These are phyloP conservation scores for Mesorhabditis sp. DNA, from an alignment of 2,888 invertebrate species.

Conservation along the genomic window DNA sequence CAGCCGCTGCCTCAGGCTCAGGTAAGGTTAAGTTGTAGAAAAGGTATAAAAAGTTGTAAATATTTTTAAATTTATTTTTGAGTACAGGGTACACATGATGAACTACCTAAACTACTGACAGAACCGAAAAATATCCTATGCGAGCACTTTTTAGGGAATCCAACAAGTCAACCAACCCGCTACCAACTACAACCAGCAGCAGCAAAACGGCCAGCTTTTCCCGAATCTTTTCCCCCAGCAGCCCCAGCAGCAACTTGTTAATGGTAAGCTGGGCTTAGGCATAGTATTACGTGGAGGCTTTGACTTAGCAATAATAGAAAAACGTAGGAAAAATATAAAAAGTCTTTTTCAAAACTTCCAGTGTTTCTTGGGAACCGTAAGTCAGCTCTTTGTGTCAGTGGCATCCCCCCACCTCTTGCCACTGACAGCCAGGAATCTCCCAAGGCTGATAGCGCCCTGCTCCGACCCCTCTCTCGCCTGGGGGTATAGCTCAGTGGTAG, in stretches of 20 bases:
- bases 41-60: too few species aligned
- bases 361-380: neutral
- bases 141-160: too few species aligned
- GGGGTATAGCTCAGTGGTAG: conserved; percentile 38
- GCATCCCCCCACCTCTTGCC: too few species aligned
- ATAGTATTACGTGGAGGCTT: neutral
- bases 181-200: neutral
- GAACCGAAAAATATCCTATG: too few species aligned
- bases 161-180: too few species aligned
- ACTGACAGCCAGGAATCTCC: too few species aligned
- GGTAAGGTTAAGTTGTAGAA: too few species aligned
- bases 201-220: conserved; percentile 4
- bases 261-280: neutral
- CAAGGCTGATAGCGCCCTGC: too few species aligned
- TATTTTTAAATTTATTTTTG: too few species aligned
- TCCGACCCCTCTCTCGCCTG: neutral
- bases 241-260: neutral
- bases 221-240: neutral
- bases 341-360: neutral
- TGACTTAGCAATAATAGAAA: too few species aligned
- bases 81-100: too few species aligned
- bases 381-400: neutral
- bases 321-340: neutral
- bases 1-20: conserved; percentile 6
- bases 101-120: too few species aligned